phyloP scores from a whole-genome alignment of 2,888 invertebrate genomes.

The Odontothrips loti region DNA sequence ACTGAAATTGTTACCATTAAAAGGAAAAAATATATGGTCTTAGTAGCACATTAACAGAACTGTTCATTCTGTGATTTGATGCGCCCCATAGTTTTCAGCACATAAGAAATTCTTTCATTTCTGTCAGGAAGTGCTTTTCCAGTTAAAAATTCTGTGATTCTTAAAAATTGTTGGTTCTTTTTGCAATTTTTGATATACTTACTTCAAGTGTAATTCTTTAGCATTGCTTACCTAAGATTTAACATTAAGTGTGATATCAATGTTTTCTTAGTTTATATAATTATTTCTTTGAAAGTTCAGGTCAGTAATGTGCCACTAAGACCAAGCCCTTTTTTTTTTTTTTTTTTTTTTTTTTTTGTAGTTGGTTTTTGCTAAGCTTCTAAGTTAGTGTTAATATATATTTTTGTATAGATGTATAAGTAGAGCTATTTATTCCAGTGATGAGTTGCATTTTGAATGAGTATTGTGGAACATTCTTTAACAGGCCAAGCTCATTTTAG shows the following conservation, averaged over 20 bases:
- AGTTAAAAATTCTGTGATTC: not conserved
- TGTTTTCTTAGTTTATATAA: not conserved
- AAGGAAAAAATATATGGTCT: not conserved
- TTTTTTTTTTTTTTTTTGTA: not conserved
- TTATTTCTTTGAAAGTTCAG: not conserved
- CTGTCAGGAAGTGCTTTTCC: not conserved
- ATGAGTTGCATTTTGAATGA: not conserved
- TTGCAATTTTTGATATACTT: not conserved
- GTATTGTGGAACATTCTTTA: not conserved
- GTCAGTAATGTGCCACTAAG: not conserved
- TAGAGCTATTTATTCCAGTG: conserved; percentile 19
- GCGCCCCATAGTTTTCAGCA: not conserved
- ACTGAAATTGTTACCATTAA: not conserved
- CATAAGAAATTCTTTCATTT: not conserved
- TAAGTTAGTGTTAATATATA: conserved; percentile 14
- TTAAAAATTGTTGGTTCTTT: not conserved
- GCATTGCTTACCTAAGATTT: not conserved
- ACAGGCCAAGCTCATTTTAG: not conserved
- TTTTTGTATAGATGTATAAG: conserved; percentile 17
- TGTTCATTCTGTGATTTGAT: conserved; percentile 2
- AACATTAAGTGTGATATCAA: not conserved
- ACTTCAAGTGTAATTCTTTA: not conserved
- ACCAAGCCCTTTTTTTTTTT: not conserved
- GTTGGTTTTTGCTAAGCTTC: not conserved
- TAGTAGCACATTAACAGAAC: not conserved